Conservation (phyloP, 2,888 invertebrate species). For the Tridacna crocea region DNA sequence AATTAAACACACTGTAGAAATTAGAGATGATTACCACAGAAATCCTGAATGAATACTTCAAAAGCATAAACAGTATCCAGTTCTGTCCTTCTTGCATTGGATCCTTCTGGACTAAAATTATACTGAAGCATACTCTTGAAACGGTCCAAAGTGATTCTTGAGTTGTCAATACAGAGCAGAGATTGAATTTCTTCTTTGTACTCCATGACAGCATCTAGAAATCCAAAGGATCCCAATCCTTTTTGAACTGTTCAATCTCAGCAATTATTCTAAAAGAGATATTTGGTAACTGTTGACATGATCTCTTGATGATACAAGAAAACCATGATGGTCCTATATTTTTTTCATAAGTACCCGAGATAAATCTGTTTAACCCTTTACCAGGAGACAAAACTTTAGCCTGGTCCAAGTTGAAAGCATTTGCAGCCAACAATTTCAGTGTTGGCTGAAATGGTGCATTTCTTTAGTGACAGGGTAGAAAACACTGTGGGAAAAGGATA, state of each 20-base stretch:
- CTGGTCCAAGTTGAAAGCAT: too few relatives aligned
- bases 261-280: constrained; percentile 18
- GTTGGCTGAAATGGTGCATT: too few relatives aligned
- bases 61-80: constrained; percentile 13
- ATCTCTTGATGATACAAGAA: too few relatives aligned
- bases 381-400: too few relatives aligned
- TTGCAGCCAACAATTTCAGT: too few relatives aligned
- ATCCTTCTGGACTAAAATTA: constrained; percentile 15
- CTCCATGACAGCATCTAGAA: background rate
- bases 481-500: too few relatives aligned
- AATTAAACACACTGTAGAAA: too few relatives aligned
- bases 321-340: too few relatives aligned
- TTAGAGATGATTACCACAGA: constrained; percentile 3
- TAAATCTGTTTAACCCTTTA: too few relatives aligned
- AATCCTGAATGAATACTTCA: constrained; percentile 25
- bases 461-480: too few relatives aligned
- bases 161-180: background rate
- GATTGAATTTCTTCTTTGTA: background rate
- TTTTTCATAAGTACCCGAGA: too few relatives aligned
- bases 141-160: background rate
- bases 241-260: constrained; percentile 6
- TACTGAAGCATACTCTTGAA: background rate
- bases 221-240: background rate
- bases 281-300: background rate
- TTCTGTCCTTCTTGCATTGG: background rate